Percentiles rank a stretch among this genome's conserved stretches.
phyloP scores from a whole-genome alignment of 2,888 invertebrate genomes.

The Lasius fuliginosus region DNA sequence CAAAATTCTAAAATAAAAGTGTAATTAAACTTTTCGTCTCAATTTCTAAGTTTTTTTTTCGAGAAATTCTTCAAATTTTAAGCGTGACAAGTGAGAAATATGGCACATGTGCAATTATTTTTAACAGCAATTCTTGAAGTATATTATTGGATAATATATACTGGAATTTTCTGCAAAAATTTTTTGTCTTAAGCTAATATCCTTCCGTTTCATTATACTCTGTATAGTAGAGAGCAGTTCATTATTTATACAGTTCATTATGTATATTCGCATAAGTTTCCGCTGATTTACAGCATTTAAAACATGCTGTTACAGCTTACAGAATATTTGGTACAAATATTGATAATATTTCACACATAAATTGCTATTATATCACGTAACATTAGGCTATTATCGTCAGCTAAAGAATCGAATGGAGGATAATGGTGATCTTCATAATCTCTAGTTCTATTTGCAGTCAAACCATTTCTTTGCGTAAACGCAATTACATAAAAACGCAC shows the following conservation, averaged over 20 bases:
- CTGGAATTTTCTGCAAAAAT: not conserved
- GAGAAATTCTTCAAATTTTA: not conserved
- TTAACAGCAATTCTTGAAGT: not conserved
- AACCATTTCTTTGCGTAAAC: not conserved
- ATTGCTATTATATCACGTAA: not conserved
- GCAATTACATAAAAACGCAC: not conserved
- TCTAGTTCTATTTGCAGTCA: not conserved
- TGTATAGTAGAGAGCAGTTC: not conserved
- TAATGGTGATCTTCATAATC: not conserved
- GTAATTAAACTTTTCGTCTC: not conserved
- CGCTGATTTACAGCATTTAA: not conserved
- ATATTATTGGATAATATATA: not conserved
- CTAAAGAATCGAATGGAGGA: not conserved
- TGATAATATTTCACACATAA: not conserved
- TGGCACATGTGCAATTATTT: not conserved
- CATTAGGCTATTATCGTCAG: not conserved
- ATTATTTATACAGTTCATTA: not conserved
- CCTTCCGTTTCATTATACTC: not conserved
- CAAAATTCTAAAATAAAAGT: not conserved
- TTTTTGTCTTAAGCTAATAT: conserved; percentile 11
- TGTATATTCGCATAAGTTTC: not conserved
- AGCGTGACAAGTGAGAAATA: not conserved
- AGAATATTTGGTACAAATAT: not conserved
- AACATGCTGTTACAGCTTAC: not conserved
- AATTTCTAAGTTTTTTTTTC: not conserved